Evolutionary conservation across 2,113 vertebrate genomes (phyloP), one percentile per base, ranked within the genome.

Genomic region (Asarcornis scutulata): DNA sequence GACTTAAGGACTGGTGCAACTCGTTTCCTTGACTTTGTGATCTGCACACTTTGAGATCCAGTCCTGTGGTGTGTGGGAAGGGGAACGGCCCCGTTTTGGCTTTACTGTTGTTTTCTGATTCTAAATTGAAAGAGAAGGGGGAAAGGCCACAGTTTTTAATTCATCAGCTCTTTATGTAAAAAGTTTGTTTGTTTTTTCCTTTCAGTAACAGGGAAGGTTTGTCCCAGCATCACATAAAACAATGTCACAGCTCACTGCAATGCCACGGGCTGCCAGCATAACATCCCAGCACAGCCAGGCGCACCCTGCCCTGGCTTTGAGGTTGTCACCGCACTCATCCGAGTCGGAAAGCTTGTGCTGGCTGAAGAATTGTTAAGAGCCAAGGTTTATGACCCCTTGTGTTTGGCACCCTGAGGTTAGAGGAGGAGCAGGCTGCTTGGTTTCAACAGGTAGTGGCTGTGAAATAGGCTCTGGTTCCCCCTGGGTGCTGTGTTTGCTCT

Each of bases 281-380:
- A 34, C 9, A 4, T 10, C 3, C 17, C 34, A n/a, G 42, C 50
- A 50, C 29, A 31, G 68, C 62, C 60, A 23, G 68, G 8, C 68
- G 13, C 29, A 25, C 27, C 36, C 58, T 34, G 2, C 22, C 44
- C 58, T 23, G 64, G 14, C 44, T 46, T 36, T 48, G 76, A 4
- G 20, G 0, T 29, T 17, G 34, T 15, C 34, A 4, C 42, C 15
- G 14, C 4, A 50, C 7, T 17, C 3, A 1, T 55, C 62, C 31
- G 29, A 1, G 46, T 63, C 3, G 0, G 40, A 66, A 50, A 68
- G 60, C 9, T 69, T 77, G 42, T 3, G 6, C 34, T 6, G 13
- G 17, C 16, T 50, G n/a, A 36, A 25, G 38, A 78, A 21, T 17
- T 76, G 53, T n/a, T 2, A 11, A 31, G 69, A 82, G 64, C 26